These are phyloP conservation scores for Cantharis rufa DNA, from an alignment of 2,888 invertebrate genomes.

Conservation along the genomic window DNA sequence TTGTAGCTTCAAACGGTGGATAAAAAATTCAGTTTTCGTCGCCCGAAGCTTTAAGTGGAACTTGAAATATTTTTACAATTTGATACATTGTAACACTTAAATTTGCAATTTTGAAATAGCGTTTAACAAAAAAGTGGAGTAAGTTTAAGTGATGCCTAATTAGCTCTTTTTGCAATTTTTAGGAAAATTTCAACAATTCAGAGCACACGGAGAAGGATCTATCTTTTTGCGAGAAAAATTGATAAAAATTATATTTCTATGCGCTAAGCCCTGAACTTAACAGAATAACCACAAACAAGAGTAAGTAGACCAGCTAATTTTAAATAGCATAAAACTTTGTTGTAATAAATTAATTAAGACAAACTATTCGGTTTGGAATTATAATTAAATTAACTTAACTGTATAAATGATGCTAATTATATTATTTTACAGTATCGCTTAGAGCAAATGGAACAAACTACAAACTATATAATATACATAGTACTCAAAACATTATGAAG, in stretches of 20 bases:
- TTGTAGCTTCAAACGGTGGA: not conserved
- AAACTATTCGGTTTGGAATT: not conserved
- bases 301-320: not conserved
- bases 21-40: not conserved
- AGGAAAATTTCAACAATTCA: not conserved
- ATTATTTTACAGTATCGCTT: not conserved
- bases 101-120: not conserved
- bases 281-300: not conserved
- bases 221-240: not conserved
- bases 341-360: not conserved
- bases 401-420: constrained; percentile 1
- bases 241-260: not conserved
- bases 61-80: not conserved
- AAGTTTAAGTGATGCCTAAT: not conserved
- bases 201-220: not conserved
- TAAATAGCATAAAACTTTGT: not conserved
- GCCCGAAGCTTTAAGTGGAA: not conserved
- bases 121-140: not conserved
- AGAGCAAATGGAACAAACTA: not conserved
- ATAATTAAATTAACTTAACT: not conserved
- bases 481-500: not conserved
- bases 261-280: not conserved
- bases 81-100: not conserved
- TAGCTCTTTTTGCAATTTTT: not conserved
- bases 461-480: not conserved